Conservation (phyloP, 2,797 vertebrate species). For the Sebastes nivosus region DNA sequence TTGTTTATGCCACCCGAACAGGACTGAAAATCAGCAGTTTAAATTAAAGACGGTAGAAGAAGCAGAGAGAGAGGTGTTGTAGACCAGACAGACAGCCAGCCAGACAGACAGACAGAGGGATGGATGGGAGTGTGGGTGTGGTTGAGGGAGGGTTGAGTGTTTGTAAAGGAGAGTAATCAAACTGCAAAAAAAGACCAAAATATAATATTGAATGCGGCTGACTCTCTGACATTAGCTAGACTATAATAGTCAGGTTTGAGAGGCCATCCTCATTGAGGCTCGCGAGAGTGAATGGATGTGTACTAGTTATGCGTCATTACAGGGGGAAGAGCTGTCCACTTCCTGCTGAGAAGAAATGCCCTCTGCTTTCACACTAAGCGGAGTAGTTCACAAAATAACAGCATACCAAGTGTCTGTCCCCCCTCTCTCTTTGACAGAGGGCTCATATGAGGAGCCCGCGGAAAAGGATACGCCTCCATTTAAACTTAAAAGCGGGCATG, state of each 20-base stretch:
- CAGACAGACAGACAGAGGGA: slow-evolving; percentile 31
- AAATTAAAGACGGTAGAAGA: slow-evolving; percentile 86
- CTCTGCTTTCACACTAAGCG: slow-evolving; percentile 81
- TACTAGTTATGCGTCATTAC: slow-evolving; percentile 83
- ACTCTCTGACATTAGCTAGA: slow-evolving; percentile 77
- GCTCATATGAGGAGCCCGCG: slow-evolving; percentile 58
- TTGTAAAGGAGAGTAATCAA: slow-evolving; percentile 84
- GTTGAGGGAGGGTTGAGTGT: slow-evolving; percentile 61
- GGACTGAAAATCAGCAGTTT: slow-evolving; percentile 89
- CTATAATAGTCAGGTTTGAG: slow-evolving; percentile 75
- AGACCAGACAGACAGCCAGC: neutral
- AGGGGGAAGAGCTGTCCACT: slow-evolving; percentile 74
- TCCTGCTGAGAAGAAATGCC: slow-evolving; percentile 83
- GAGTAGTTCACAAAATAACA: slow-evolving; percentile 83
- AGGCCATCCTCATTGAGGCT: slow-evolving; percentile 68
- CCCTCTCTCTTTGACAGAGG: slow-evolving; percentile 59
- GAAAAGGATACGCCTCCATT: slow-evolving; percentile 76
- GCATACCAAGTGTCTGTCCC: slow-evolving; percentile 70
- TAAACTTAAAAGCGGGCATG: slow-evolving; percentile 76
- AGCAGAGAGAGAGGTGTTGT: slow-evolving; percentile 51
- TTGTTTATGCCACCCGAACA: slow-evolving; percentile 92
- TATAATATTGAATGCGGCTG: slow-evolving; percentile 70
- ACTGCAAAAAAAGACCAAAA: slow-evolving; percentile 71
- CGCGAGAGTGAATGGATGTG: slow-evolving; percentile 72
- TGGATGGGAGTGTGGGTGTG: slow-evolving; percentile 57